These are phyloP conservation scores for Ophiothrix spiculata DNA, from an alignment of 35 echinoderm and acorn worm genomes.

Conservation along the genomic window DNA sequence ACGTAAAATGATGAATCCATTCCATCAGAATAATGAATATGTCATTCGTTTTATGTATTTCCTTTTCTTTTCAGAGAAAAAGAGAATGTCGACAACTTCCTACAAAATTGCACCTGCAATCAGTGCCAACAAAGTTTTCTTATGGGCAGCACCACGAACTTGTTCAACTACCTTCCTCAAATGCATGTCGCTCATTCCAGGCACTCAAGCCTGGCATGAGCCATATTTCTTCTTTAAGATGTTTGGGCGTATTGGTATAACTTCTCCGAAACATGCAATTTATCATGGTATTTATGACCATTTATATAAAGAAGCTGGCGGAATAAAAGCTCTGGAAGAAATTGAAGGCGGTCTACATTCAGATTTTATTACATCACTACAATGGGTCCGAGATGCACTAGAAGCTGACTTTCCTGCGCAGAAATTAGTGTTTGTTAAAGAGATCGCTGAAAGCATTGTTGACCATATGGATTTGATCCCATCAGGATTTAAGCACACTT, in stretches of 20 bases:
- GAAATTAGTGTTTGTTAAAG: neutral
- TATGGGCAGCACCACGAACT: neutral
- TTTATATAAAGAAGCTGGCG: too few species aligned
- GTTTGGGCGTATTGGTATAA: neutral
- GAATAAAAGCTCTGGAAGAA: neutral
- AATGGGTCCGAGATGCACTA: neutral
- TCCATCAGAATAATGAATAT: too few species aligned
- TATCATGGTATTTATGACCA: too few species aligned
- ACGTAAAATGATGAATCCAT: too few species aligned
- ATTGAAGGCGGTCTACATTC: neutral
- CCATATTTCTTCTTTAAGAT: neutral
- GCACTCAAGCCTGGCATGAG: neutral
- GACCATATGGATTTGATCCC: neutral
- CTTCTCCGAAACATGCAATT: too few species aligned
- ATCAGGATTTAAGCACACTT: neutral
- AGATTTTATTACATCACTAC: neutral
- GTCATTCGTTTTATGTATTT: too few species aligned
- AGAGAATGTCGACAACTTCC: too few species aligned
- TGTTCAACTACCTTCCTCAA: neutral
- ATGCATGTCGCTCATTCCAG: neutral
- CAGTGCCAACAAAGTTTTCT: neutral
- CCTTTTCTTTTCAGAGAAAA: too few species aligned
- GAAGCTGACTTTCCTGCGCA: neutral
- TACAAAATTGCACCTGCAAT: too few species aligned
- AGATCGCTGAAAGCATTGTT: neutral